Conservation (phyloP, 2,888 invertebrate genomes). For the Microctonus aethiopoides region DNA sequence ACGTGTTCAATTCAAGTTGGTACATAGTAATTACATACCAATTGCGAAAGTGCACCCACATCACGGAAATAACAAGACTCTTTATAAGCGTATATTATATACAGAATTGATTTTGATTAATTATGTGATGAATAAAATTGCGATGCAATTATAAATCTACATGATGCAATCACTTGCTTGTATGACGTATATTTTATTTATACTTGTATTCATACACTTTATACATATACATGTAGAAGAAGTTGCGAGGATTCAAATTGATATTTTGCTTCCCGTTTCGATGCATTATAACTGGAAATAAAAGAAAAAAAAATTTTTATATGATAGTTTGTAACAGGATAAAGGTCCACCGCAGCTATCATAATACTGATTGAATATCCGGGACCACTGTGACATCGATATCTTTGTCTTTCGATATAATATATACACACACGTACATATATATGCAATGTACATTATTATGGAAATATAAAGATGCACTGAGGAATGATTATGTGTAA, state of each 20-base stretch:
- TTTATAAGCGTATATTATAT: not conserved
- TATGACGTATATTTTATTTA: not conserved
- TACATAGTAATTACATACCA: not conserved
- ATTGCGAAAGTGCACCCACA: not conserved
- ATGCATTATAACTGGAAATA: not conserved
- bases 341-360: slow-evolving; percentile 60
- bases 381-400: slow-evolving; percentile 39
- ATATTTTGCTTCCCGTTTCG: not conserved
- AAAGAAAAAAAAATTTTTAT: not conserved
- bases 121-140: not conserved
- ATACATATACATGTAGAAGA: not conserved
- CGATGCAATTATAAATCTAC: not conserved
- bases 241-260: too few species aligned
- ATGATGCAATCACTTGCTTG: not conserved
- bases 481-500: not conserved
- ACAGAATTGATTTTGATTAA: slow-evolving; percentile 13
- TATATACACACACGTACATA: too few species aligned
- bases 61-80: not conserved
- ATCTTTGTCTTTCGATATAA: slow-evolving; percentile 6
- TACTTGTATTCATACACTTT: too few species aligned
- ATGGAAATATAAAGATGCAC: not conserved
- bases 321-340: slow-evolving; percentile 52
- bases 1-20: not conserved
- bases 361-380: slow-evolving; percentile 59
- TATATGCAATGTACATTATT: too few species aligned